phyloP scores from a whole-genome alignment of 2,888 invertebrate genomes.

The Ischnura elegans region DNA sequence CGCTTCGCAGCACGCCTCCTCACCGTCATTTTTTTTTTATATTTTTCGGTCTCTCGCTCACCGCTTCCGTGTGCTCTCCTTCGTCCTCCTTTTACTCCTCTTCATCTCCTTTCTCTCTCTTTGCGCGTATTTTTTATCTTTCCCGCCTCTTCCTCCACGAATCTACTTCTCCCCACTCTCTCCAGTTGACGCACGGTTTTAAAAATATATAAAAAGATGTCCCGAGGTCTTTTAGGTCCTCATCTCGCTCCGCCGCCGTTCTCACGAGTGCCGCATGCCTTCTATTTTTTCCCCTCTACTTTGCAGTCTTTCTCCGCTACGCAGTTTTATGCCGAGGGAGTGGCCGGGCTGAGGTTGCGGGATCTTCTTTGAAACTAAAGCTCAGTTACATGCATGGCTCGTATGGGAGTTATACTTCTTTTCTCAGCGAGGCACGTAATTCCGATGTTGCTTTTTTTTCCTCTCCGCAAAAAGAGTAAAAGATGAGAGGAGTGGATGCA shows the following conservation, averaged over 20 bases:
- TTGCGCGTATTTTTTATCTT: not conserved
- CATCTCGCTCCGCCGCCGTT: not conserved
- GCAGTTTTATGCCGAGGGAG: not conserved
- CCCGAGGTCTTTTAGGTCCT: not conserved
- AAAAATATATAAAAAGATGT: not conserved
- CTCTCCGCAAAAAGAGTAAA: not conserved
- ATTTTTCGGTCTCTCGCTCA: not conserved
- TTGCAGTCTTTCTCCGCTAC: not conserved
- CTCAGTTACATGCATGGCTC: not conserved
- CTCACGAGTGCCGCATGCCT: not conserved
- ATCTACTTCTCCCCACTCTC: not conserved
- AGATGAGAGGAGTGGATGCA: not conserved
- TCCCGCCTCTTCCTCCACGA: not conserved
- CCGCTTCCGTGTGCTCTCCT: not conserved
- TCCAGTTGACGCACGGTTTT: not conserved
- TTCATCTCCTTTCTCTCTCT: not conserved
- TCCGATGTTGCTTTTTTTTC: not conserved
- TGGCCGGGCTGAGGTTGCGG: not conserved
- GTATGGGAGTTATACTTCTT: not conserved
- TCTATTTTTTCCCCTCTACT: not conserved
- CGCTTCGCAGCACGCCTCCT: not conserved
- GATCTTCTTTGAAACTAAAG: not conserved
- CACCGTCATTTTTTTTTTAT: not conserved
- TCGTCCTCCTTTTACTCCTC: not conserved
- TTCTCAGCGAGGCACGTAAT: not conserved